Evolutionary conservation across 2,797 vertebrate genomes (phyloP).

Genomic region (Scolopax rusticola): DNA sequence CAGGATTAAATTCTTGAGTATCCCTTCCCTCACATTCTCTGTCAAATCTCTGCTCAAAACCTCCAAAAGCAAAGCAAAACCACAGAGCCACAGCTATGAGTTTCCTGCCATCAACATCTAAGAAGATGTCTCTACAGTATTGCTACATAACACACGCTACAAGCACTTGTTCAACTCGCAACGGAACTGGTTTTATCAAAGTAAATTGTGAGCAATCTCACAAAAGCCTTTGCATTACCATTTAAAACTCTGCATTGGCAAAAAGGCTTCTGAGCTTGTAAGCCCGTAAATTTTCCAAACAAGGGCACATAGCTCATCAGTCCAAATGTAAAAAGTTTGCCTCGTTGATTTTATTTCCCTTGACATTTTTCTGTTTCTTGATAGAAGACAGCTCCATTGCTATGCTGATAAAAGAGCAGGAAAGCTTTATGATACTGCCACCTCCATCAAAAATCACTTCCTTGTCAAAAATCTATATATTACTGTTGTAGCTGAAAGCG

Average conservation of each 20-base stretch:
- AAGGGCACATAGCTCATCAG: neutral
- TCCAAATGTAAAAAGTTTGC: neutral
- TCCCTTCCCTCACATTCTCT: neutral
- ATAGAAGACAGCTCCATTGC: conserved; percentile 29
- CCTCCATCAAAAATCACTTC: conserved; percentile 31
- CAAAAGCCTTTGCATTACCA: conserved; percentile 21
- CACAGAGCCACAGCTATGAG: neutral
- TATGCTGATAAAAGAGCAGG: conserved; percentile 29
- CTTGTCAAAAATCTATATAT: conserved; percentile 32
- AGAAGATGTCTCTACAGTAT: neutral
- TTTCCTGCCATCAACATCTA: neutral
- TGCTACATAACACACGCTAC: neutral
- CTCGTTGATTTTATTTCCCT: conserved; percentile 59
- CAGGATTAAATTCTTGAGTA: neutral
- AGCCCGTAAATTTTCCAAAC: conserved; percentile 39
- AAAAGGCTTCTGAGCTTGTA: conserved; percentile 20
- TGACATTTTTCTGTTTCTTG: conserved; percentile 19
- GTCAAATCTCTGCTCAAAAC: neutral
- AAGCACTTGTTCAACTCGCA: conserved; percentile 1
- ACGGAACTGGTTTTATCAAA: neutral
- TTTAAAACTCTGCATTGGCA: conserved; percentile 30
- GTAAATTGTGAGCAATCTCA: conserved; percentile 28
- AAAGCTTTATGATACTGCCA: neutral
- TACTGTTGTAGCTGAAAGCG: neutral
- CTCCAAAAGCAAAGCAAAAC: neutral